Evolutionary conservation across 2,888 invertebrate genomes (phyloP).

Genomic region (Scaptodrosophila latifasciaeformis): DNA sequence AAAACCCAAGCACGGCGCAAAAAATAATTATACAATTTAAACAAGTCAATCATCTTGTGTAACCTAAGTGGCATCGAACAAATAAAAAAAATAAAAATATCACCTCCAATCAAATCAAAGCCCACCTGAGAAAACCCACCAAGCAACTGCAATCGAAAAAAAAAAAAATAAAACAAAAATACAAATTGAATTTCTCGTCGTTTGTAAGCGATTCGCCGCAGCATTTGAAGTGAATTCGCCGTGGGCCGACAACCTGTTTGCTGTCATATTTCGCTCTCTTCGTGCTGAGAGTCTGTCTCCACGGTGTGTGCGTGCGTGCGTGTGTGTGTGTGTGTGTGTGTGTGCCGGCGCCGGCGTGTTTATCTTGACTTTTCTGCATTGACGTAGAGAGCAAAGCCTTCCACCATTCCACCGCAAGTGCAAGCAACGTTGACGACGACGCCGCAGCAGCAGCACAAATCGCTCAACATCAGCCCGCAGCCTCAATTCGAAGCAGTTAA

Average conservation of each 20-base stretch:
- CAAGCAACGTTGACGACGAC: constrained; percentile 50
- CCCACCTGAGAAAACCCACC: too few relatives aligned
- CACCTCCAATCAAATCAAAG: too few relatives aligned
- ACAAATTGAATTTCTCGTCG: too few relatives aligned
- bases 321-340: constrained; percentile 19
- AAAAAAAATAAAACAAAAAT: background rate
- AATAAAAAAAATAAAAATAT: constrained; percentile 10
- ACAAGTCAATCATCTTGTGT: background rate
- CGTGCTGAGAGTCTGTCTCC: too few relatives aligned
- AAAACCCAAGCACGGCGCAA: constrained; percentile 8
- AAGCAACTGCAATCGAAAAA: constrained; percentile 1
- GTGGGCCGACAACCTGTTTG: constrained; percentile 62
- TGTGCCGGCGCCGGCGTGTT: constrained; percentile 42
- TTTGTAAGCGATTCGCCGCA: constrained; percentile 45
- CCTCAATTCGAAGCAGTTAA: too few relatives aligned
- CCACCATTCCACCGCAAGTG: constrained; percentile 71
- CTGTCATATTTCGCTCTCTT: constrained; percentile 30
- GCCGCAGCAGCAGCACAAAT: constrained; percentile 35
- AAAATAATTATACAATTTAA: constrained; percentile 27
- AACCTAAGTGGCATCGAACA: background rate
- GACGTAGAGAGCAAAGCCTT: constrained; percentile 44
- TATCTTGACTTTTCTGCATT: constrained; percentile 33
- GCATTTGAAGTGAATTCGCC: constrained; percentile 35
- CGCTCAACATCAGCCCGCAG: constrained; percentile 22
- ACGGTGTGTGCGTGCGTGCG: constrained; percentile 24